Evolutionary conservation across 2,113 vertebrate genomes (phyloP).

Genomic region (Prinia subflava): DNA sequence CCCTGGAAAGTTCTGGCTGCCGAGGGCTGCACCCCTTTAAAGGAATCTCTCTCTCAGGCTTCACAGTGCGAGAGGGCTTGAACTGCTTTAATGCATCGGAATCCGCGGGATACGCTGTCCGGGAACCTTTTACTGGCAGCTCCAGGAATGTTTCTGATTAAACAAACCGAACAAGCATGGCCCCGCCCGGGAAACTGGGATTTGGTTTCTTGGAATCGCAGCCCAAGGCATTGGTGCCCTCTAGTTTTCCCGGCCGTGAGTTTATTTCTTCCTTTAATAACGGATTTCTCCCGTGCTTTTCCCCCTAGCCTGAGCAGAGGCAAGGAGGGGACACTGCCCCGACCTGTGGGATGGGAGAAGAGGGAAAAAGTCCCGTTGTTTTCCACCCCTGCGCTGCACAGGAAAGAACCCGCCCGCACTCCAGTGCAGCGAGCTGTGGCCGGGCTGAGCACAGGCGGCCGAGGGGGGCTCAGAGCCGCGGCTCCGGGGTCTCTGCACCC

Average conservation of each 20-base stretch:
- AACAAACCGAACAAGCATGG: not conserved
- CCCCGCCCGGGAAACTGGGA: fast-evolving
- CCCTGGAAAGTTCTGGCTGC: not conserved
- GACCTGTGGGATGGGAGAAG: not conserved
- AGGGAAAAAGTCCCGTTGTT: fast-evolving
- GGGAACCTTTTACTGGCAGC: fast-evolving
- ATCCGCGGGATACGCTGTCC: not conserved
- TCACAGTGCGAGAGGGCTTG: fast-evolving
- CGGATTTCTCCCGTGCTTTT: fast-evolving
- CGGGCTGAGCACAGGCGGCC: not conserved
- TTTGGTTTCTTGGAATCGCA: not conserved
- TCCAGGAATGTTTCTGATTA: not conserved
- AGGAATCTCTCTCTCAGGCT: not conserved
- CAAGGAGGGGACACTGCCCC: not conserved
- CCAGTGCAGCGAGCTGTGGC: not conserved
- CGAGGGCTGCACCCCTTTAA: not conserved
- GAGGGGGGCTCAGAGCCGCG: not conserved
- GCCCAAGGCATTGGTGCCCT: not conserved
- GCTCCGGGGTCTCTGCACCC: not conserved
- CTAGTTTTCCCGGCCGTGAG: not conserved
- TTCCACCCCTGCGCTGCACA: fast-evolving
- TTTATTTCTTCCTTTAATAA: no score
- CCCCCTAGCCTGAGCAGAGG: not conserved
- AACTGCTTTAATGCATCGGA: fast-evolving
- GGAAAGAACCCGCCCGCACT: not conserved